phyloP scores from a whole-genome alignment of 2,797 vertebrate species.

The Phrynocephalus vlangalii region DNA sequence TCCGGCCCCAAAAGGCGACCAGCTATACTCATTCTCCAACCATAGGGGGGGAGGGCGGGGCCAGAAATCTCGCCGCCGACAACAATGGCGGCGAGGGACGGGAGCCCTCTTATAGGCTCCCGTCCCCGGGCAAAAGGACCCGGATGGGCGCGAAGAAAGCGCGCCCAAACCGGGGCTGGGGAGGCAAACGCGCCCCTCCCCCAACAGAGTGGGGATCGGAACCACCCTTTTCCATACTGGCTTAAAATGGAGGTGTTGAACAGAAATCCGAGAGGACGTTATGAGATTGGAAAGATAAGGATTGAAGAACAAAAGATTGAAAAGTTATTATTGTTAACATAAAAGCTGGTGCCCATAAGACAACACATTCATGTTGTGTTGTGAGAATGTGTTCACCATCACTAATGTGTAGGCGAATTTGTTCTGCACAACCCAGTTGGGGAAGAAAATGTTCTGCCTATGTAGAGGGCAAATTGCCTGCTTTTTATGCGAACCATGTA shows the following conservation, averaged over 20 bases:
- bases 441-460: background rate
- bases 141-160: no score
- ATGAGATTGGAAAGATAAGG: background rate
- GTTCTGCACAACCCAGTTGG: background rate
- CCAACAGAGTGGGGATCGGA: no score
- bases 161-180: no score
- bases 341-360: background rate
- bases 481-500: background rate
- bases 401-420: background rate
- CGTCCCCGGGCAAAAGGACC: no score
- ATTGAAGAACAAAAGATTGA: background rate
- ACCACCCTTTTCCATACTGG: background rate
- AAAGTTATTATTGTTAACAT: background rate
- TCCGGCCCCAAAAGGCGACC: no score
- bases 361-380: background rate
- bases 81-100: no score
- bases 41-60: no score
- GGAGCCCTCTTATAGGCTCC: no score
- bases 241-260: background rate
- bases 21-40: no score
- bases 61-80: no score
- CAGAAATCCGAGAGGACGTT: background rate
- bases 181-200: no score
- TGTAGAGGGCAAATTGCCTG: background rate
- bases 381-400: background rate